Base-by-base conservation (phyloP, 2,113 vertebrate genomes). In the Aptenodytes forsteri region DNA sequence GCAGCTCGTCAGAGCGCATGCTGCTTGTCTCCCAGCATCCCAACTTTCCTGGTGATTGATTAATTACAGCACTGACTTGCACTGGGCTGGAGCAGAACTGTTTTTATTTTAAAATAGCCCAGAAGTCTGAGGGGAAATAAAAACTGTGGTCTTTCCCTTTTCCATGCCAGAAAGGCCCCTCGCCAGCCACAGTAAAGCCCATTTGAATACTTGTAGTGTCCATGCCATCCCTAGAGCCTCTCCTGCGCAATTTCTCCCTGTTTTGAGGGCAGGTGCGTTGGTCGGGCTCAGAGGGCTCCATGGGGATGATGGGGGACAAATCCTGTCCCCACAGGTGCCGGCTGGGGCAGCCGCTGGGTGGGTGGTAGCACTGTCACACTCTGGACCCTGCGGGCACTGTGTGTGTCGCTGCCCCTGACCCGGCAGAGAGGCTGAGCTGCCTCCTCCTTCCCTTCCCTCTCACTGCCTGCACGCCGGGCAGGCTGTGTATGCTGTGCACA, bases 151-250 rank as follows among this genome's bases (percentile, higher is more conserved):
- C 34, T 47, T 34, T 20, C 34, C 46, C 58, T 79, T 59, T 52
- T 25, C 22, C 30, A 16, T 44, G 44, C 10, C 6, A 6, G 50
- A 34, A 79, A 44, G 15, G 18, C 32, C 44, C 16, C 29, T 59
- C 0, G 1, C 26, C 50, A 66, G 44, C 50, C 38, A 10, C 29
- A 66, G 58, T 29, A 72, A 30, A 72, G 36, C 82, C 27, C 49
- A 3, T 30, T 27, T 9, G 50, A 27, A 9, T 16, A 3, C 32
- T 34, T 11, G 50, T 38, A 5, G 42, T 32, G 30, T 26, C 69
- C 2, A 0, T 26, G 36, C 30, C 1, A 0, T 27, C 58, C 32
- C 26, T 22, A 5, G 40, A 64, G 65, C 64, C 34, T 34, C 36
- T 56, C 30, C 56, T 23, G 36, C 1, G 1, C 7, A 10, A 4